Evolutionary conservation across 92 coral and sea anemone species (phyloP).

Genomic region (Epizoanthus ramosus): DNA sequence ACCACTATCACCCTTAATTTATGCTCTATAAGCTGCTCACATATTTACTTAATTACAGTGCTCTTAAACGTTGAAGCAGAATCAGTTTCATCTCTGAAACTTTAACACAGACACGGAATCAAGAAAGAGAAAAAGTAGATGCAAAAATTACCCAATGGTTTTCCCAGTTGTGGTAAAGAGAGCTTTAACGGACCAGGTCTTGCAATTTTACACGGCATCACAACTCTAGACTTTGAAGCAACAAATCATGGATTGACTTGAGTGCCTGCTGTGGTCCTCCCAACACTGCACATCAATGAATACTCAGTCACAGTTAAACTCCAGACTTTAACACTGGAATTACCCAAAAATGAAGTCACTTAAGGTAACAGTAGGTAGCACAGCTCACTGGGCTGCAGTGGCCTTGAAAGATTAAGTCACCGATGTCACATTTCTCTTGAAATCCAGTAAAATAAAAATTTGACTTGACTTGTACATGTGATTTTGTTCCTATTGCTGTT

Average conservation of each 20-base stretch:
- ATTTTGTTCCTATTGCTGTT: conserved; percentile 28
- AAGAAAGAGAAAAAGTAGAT: not conserved
- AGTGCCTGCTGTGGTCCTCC: not conserved
- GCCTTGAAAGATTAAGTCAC: conserved; percentile 43
- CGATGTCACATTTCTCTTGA: not conserved
- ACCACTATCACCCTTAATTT: not conserved
- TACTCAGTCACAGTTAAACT: not conserved
- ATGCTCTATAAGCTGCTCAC: too few species aligned
- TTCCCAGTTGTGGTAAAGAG: conserved; percentile 36
- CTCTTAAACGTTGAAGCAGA: conserved; percentile 1
- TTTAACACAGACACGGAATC: not conserved
- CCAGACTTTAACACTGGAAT: conserved; percentile 30
- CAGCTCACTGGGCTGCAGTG: conserved; percentile 44
- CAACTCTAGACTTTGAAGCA: not conserved
- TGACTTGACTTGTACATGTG: not conserved
- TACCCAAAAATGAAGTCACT: conserved; percentile 38
- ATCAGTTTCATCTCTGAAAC: not conserved
- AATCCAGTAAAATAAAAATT: not conserved
- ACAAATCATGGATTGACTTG: not conserved
- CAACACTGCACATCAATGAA: conserved; percentile 13
- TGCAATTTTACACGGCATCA: conserved; percentile 76
- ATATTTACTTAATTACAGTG: not conserved
- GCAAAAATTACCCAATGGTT: conserved; percentile 60
- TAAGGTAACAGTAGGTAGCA: not conserved
- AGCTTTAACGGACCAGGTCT: conserved; percentile 60